Base-by-base conservation (phyloP, 2,113 vertebrate genomes). In the Grammomys dolichurus region DNA sequence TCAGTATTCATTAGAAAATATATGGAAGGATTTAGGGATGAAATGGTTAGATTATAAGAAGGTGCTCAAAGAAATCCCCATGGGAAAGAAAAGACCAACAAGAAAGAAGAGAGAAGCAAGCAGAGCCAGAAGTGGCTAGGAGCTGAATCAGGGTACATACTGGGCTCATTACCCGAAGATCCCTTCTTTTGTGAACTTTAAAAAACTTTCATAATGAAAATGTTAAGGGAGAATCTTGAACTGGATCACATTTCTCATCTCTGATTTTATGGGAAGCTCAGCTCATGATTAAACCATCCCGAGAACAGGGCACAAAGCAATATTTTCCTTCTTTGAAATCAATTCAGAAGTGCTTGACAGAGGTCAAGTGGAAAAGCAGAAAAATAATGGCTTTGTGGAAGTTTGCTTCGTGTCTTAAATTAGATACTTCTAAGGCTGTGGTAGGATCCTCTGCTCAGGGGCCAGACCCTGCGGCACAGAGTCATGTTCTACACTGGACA, bases 261-360 rank as follows among this genome's bases (percentile, higher is more conserved):
- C 87, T 63, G 43, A 82, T 87, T 93, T 95, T 82, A 90, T 92
- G 82, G 77, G 90, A 94, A 75, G 26, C 73, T 90, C 48, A 51
- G 85, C 51, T 96, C 77, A 75, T 87, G 95, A 90, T 96, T 90
- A 87, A 96, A 92, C 65, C 48, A 72, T 86, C 87, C 93, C 54
- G 63, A 93, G 85, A 93, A 87, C 76, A 46, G 7, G 19, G 46
- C 40, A 90, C 76, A 93, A 85, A 40, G 77, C 67, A 63, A 8
- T 88, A n/a, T 90, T 95, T 95, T 87, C 72, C 69, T 76, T 80
- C 88, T 97, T 82, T 95, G 97, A 96, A 93, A 86, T 90, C 89
- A 95, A 77, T 89, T 90, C 73, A 26, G 89, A 97, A 92, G 90
- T 46, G 36, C 69, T 81, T 67, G 85, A 63, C 80, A 81, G 80